Evolutionary conservation across 2,113 vertebrate genomes (phyloP), one percentile per base, ranked within the genome.

Genomic region (Haemorhous mexicanus): DNA sequence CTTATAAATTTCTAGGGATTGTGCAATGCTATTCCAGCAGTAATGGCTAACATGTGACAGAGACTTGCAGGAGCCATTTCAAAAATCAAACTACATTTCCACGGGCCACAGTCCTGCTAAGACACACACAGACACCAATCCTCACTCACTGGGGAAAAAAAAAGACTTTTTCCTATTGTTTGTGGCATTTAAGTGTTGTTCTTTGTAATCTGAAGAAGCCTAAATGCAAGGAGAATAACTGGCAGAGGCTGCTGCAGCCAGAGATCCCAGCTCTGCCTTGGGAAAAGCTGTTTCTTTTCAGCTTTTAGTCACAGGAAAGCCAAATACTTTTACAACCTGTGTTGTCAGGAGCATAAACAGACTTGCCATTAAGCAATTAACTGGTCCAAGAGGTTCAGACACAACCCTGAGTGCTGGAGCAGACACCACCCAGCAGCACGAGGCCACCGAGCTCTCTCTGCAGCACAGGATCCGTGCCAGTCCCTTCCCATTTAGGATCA

Each of bases 1-100:
- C 64, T 96, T 89, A 94, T 46, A 89, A 43, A 93, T 93, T 70
- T 63, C 89, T 24, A 47, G 62, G 59, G 47, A 70, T 80, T 92
- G 50, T 89, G 73, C 83, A 90, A 41, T 41, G 83, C 56, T 67
- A 7, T 30, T 59, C 56, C 66, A 89, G 61, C 81, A 87, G 61
- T 33, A 58, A 89, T 39, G 86, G 84, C 87, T 78, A 75, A 64
- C 41, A 37, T 9, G 43, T 82, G 92, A 82, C 91, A 84, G 72
- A 2, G 16, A 64, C 87, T 90, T 59, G 87, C 69, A 81, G 80
- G 23, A 90, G 81, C 80, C 94, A 87, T 93, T 92, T 84, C 77
- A 92, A 95, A 93, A 84, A 78, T 32, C 86, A 70, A 77, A 84
- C 69, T 50, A 26, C 70, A 64, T 72, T 89, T 84, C 67, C 73